A percentile compares a stretch with the other conserved stretches of the same genome.
These are phyloP conservation scores for Clarias gariepinus DNA, from an alignment of 2,113 vertebrate species.

Conservation along the genomic window DNA sequence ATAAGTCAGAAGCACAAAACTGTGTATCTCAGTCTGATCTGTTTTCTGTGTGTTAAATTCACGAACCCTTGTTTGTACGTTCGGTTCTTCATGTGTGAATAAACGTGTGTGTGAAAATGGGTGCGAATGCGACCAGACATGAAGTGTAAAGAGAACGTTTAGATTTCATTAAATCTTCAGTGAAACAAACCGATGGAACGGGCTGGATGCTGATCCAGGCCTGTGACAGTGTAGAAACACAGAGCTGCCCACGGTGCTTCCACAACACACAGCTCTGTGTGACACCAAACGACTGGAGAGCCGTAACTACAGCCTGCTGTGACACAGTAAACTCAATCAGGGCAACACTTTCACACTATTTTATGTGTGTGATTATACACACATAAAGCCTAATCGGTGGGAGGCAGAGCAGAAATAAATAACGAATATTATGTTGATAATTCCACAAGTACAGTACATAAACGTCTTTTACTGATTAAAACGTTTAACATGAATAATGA, in stretches of 20 bases:
- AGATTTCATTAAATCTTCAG: not conserved
- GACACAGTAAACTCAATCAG: slow-evolving; percentile 13
- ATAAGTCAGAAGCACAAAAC: slow-evolving; percentile 35
- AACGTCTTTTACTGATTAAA: not conserved
- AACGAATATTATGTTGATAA: not conserved
- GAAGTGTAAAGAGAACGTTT: not conserved
- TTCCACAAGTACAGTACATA: not conserved
- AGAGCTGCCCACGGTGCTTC: slow-evolving; percentile 2
- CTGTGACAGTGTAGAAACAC: not conserved
- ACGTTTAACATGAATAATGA: not conserved
- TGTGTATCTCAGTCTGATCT: slow-evolving; percentile 29
- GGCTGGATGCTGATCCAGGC: not conserved
- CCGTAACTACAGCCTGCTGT: not conserved
- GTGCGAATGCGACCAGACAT: not conserved
- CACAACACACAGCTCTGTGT: not conserved
- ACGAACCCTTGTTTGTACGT: not conserved
- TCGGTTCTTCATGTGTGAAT: not conserved
- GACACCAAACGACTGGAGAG: not conserved
- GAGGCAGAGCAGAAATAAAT: not conserved
- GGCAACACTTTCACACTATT: not conserved
- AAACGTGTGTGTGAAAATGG: not conserved
- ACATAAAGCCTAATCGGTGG: not conserved
- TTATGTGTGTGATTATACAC: not conserved
- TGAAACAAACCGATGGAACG: not conserved
- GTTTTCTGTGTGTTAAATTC: not conserved